phyloP scores from a whole-genome alignment of 2,113 vertebrate species.

The Myodes glareolus region DNA sequence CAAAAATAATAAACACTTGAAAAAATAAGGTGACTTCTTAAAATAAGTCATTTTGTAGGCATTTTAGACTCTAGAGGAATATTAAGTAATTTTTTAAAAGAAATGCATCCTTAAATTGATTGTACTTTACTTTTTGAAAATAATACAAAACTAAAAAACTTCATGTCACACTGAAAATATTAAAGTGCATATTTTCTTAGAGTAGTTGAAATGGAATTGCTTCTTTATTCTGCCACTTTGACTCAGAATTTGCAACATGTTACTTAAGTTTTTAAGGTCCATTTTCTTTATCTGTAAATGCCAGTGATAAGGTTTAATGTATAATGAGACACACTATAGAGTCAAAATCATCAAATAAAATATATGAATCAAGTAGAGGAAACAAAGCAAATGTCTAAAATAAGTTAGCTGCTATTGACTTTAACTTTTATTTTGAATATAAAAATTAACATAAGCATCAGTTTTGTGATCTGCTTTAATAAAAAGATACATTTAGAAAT shows the following conservation, averaged over 20 bases:
- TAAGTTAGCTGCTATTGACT: not conserved
- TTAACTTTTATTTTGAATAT: not conserved
- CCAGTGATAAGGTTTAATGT: not conserved
- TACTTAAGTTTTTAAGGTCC: not conserved
- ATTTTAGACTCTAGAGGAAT: not conserved
- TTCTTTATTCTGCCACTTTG: not conserved
- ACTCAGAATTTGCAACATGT: not conserved
- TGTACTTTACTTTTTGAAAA: not conserved
- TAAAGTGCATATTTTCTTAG: not conserved
- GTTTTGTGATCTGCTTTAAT: not conserved
- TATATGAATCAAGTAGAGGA: not conserved
- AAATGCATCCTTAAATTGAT: not conserved
- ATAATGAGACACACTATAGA: not conserved
- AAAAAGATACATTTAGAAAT: not conserved
- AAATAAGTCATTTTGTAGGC: slow-evolving; percentile 18
- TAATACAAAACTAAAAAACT: not conserved
- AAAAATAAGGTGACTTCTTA: not conserved
- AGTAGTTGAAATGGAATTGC: not conserved
- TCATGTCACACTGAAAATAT: not conserved
- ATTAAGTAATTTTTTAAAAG: not conserved
- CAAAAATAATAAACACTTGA: slow-evolving; percentile 26
- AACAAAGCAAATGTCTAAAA: not conserved
- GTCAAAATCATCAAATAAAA: slow-evolving; percentile 9
- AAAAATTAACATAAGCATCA: not conserved
- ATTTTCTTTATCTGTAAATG: slow-evolving; percentile 24